These are phyloP conservation scores for Gobiocypris rarus DNA, from an alignment of 2,113 vertebrate genomes.

Conservation along the genomic window DNA sequence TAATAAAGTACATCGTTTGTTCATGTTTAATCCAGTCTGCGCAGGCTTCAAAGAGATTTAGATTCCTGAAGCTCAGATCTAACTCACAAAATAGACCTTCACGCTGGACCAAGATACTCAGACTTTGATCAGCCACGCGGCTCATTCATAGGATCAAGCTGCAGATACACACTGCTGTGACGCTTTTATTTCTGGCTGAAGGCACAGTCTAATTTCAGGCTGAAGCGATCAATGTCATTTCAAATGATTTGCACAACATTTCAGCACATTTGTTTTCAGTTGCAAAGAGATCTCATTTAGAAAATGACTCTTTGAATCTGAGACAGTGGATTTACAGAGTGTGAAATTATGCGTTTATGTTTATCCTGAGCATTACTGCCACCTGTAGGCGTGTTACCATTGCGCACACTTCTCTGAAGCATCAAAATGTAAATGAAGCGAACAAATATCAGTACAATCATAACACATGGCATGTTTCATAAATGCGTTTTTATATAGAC, in stretches of 20 bases:
- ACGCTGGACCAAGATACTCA: not conserved
- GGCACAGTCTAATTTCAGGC: not conserved
- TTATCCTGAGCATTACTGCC: constrained; percentile 27
- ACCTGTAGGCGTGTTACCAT: not conserved
- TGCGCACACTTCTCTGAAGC: not conserved
- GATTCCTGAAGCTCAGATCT: constrained; percentile 46
- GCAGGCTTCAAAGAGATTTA: constrained; percentile 27
- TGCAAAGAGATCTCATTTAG: not conserved
- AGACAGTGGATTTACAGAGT: not conserved
- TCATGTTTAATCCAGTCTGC: constrained; percentile 19
- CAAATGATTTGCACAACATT: not conserved
- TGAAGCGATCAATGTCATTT: not conserved
- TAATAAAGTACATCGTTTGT: not conserved
- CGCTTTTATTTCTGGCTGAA: not conserved
- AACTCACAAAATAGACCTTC: not conserved
- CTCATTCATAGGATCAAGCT: not conserved
- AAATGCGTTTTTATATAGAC: not conserved
- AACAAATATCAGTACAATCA: no score
- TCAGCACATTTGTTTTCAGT: constrained; percentile 14
- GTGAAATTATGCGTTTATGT: not conserved
- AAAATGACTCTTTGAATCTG: not conserved
- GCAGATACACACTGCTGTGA: constrained; percentile 2
- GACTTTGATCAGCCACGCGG: constrained; percentile 46
- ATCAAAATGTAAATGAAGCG: not conserved
- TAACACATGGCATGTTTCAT: not conserved